Percentiles rank a stretch among this genome's conserved stretches.
phyloP scores from a whole-genome alignment of 2,888 invertebrate genomes.

The Alloscopus bannaensis region DNA sequence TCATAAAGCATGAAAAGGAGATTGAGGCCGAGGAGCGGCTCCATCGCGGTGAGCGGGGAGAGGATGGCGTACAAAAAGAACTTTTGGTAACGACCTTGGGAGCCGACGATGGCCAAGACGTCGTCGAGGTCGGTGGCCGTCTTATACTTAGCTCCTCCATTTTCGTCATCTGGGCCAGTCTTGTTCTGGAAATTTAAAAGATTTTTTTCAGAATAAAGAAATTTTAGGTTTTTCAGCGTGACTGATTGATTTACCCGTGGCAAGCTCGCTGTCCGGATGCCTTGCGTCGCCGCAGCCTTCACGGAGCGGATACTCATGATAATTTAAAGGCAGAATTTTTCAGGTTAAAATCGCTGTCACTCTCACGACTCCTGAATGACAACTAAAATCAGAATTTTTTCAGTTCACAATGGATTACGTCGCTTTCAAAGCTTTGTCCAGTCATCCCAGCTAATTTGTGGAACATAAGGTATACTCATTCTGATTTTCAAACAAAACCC shows the following conservation, averaged over 20 bases:
- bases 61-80: constrained; percentile 67
- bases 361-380: not conserved
- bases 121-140: constrained; percentile 65
- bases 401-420: not conserved
- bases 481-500: no score
- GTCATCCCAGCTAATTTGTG: constrained; percentile 15
- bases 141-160: constrained; percentile 32
- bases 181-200: constrained; percentile 36
- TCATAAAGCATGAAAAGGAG: constrained; percentile 66
- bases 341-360: not conserved
- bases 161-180: constrained; percentile 20
- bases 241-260: not conserved
- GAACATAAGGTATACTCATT: no score
- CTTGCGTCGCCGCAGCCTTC: constrained; percentile 36
- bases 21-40: constrained; percentile 62
- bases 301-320: constrained; percentile 38
- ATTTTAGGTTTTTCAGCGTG: not conserved
- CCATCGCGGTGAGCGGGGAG: constrained; percentile 63
- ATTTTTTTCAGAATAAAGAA: not conserved
- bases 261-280: constrained; percentile 23
- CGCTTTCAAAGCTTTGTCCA: constrained; percentile 9
- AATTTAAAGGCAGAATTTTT: not conserved
- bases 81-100: constrained; percentile 69
- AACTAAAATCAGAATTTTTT: no score
- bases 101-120: constrained; percentile 65